phyloP scores from a whole-genome alignment of 2,113 vertebrate species.

The Cisticola juncidis region DNA sequence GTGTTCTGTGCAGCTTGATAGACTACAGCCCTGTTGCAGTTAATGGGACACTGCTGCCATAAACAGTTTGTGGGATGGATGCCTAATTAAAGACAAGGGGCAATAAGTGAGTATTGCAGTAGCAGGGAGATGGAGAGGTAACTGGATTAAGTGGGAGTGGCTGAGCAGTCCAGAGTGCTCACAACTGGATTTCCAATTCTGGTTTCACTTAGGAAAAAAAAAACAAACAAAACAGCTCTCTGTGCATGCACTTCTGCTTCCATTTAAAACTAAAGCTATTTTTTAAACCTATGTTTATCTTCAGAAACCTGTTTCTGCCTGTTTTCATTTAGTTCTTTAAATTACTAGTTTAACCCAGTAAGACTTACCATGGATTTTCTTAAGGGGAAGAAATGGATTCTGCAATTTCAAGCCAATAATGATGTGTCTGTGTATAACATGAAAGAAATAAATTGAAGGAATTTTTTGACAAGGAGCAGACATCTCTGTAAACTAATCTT shows the following conservation, averaged over 20 bases:
- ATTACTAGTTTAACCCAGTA: slow-evolving; percentile 33
- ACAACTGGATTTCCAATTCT: not conserved
- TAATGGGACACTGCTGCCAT: not conserved
- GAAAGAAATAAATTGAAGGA: slow-evolving; percentile 43
- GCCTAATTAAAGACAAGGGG: not conserved
- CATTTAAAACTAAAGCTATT: slow-evolving; percentile 1
- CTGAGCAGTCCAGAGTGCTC: not conserved
- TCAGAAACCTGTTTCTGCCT: slow-evolving; percentile 40
- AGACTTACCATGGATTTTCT: slow-evolving; percentile 43
- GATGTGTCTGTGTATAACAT: not conserved
- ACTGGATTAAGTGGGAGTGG: not conserved
- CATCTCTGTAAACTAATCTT: slow-evolving; percentile 10
- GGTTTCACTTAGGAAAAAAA: slow-evolving; percentile 24
- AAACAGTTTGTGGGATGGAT: not conserved
- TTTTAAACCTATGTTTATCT: slow-evolving; percentile 35
- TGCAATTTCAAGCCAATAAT: slow-evolving; percentile 55
- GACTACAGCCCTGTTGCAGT: not conserved
- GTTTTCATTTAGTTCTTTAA: not conserved
- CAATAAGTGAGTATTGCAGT: not conserved
- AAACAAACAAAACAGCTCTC: not conserved
- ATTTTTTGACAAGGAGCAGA: slow-evolving; percentile 58
- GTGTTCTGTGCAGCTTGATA: not conserved
- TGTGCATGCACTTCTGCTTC: not conserved
- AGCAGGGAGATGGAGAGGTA: not conserved
- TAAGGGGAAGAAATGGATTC: slow-evolving; percentile 48